phyloP scores from a whole-genome alignment of 2,113 vertebrate species.

The Nettapus auritus region DNA sequence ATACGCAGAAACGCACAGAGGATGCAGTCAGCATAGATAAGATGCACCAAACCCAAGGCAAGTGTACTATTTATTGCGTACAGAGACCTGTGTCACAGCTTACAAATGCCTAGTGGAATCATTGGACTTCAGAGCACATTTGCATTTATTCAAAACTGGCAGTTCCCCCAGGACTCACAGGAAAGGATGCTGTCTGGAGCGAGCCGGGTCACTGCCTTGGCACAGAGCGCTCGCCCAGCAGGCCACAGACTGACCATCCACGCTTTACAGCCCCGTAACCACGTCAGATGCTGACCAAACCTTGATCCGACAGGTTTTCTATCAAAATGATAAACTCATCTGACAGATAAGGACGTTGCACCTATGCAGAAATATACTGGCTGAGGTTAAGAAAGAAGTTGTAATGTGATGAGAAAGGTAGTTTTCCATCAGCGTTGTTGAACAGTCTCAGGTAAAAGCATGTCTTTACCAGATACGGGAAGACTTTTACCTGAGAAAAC shows the following conservation, averaged over 20 bases:
- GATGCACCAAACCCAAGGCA: fast-evolving
- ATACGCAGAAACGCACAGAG: not conserved
- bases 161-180: not conserved
- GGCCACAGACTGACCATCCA: not conserved
- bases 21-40: not conserved
- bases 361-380: not conserved
- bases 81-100: not conserved
- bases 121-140: not conserved
- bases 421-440: not conserved
- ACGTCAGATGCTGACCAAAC: fast-evolving
- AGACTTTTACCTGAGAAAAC: not conserved
- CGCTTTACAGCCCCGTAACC: not conserved
- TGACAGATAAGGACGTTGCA: not conserved
- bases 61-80: not conserved
- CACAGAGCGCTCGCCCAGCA: not conserved
- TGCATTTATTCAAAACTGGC: not conserved
- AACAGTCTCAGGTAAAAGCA: not conserved
- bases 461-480: not conserved
- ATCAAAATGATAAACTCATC: not conserved
- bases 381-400: not conserved
- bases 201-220: not conserved
- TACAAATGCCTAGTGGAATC: not conserved
- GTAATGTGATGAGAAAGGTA: not conserved
- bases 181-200: not conserved
- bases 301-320: not conserved